Conservation (phyloP, 2,888 invertebrate species). For the Synanthedon vespiformis region DNA sequence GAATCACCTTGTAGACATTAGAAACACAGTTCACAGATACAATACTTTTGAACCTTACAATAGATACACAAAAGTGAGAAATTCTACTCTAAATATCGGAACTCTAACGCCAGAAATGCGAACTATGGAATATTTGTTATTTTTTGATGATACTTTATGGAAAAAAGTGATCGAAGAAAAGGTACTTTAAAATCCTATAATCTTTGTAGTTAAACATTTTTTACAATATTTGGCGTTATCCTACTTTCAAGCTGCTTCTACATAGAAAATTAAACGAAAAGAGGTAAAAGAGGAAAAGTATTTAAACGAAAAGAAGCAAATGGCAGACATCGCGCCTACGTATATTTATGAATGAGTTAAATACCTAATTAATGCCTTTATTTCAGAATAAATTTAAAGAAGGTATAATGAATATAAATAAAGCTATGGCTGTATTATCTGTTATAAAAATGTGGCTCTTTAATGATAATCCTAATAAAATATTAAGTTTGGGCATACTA, state of each 20-base stretch:
- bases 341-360: no score
- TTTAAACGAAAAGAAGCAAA: no score
- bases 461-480: conserved; percentile 33
- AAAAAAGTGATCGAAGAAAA: conserved; percentile 35
- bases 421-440: conserved; percentile 49
- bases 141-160: conserved; percentile 49
- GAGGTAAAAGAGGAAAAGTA: no score
- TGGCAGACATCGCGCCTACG: no score
- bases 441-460: conserved; percentile 65
- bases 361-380: not conserved
- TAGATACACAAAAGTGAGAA: conserved; percentile 56
- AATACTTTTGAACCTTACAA: conserved; percentile 60
- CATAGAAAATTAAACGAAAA: no score
- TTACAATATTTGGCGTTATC: not conserved
- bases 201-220: not conserved
- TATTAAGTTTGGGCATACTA: conserved; percentile 64
- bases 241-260: not conserved
- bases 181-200: conserved; percentile 21
- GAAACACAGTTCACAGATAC: conserved; percentile 63
- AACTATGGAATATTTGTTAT: conserved; percentile 61
- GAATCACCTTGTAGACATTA: conserved; percentile 66
- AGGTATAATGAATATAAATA: conserved; percentile 22
- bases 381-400: conserved; percentile 20
- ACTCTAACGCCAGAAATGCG: conserved; percentile 61
- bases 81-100: conserved; percentile 64